Base-by-base conservation (phyloP, 2,888 invertebrate genomes). In the Sminthurinus aureus region DNA sequence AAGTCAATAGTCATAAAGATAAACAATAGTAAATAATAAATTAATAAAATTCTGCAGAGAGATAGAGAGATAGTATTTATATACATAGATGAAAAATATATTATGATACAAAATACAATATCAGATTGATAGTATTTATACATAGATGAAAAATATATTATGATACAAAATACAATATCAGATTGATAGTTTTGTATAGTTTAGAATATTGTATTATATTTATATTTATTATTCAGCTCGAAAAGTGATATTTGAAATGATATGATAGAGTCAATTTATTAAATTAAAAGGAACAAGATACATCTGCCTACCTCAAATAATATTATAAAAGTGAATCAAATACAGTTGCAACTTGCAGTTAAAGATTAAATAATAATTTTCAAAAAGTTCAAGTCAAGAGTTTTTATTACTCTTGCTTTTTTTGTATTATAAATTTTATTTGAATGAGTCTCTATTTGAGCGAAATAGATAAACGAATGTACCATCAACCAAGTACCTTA, bases 401-500 rank as follows among this genome's bases (percentile, higher is more conserved):
- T 69, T 69, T 20, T 1, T 69, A 9, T 11, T 3, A 69, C n/a
- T 69, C n/a, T 69, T 69, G 1, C 3, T 38, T 38, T 38, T 38
- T 38, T 4, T 6, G 6, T 38, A 38, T 38, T 11, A 2, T 12
- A 69, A 18, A 69, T 22, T 22, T 69, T 51, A 51, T 51, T 67
- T 79, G 78, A 78, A 78, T 78, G 79, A 79, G 79, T 79, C 79
- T 80, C 71, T 80, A 67, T 51, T 38, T 52, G 73, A 80, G 80
- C 20, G 58, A 73, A 51, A 52, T 24, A 52, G 73, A 73, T 13
- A 50, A 52, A 80, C 58, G 67, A 80, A 71, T 73, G 80, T 71
- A 80, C 71, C 73, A 80, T 20, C 73, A 75, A 66, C 75, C 75
- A 24, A 81, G 81, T 81, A 81, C 81, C 74, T 81, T 80, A 73